Evolutionary conservation across 1,140 invertebrate species (phyloP).

Genomic region (Drosophila carrolli): DNA sequence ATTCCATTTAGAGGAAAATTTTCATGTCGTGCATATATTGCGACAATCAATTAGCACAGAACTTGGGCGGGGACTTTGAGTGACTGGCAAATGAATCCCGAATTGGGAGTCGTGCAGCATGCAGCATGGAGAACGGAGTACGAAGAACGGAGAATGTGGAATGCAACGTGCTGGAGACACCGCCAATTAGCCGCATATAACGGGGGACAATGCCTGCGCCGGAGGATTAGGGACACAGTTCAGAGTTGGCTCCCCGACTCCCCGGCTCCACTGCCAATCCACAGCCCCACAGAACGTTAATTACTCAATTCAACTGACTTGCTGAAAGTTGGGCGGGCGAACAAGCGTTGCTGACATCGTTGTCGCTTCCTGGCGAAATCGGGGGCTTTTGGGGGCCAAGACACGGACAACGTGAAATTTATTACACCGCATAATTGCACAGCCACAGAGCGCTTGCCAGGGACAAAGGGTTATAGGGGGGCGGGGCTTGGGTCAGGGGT

Average conservation of each 20-base stretch:
- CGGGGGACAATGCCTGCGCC: slow-evolving; percentile 61
- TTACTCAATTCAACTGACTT: slow-evolving; percentile 77
- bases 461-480: slow-evolving; percentile 19
- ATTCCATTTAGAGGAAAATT: slow-evolving; percentile 48
- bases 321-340: slow-evolving; percentile 56
- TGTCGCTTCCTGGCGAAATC: slow-evolving; percentile 33
- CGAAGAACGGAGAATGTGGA: slow-evolving; percentile 2
- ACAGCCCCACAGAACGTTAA: slow-evolving; percentile 45
- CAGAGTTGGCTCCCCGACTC: neutral
- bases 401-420: slow-evolving; percentile 78
- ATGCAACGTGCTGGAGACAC: slow-evolving; percentile 54
- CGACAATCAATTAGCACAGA: slow-evolving; percentile 52
- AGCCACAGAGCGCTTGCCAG: slow-evolving; percentile 63
- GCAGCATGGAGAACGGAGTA: neutral
- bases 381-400: slow-evolving; percentile 4
- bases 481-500: neutral
- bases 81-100: slow-evolving; percentile 43
- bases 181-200: slow-evolving; percentile 78
- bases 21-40: slow-evolving; percentile 50
- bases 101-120: slow-evolving; percentile 13
- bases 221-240: slow-evolving; percentile 60
- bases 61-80: slow-evolving; percentile 17
- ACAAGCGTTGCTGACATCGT: slow-evolving; percentile 51
- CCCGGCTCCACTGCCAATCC: neutral
- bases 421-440: slow-evolving; percentile 83